Evolutionary conservation across 2,113 vertebrate genomes (phyloP), one percentile per base, ranked within the genome.

Genomic region (Colius striatus): DNA sequence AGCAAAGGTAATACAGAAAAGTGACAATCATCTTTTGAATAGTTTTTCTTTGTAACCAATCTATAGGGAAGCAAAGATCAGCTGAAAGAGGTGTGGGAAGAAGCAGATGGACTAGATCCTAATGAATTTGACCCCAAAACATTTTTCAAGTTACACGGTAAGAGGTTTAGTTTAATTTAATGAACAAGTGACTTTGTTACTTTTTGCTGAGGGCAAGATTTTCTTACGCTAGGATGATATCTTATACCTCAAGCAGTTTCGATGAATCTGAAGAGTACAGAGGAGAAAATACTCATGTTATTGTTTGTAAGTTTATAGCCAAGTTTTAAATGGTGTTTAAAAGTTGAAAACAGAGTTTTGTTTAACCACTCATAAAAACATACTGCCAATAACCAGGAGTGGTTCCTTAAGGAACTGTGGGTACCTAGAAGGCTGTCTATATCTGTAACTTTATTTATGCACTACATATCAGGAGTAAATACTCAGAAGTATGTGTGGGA

Each of bases 71-170:
- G 99, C 97, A 99, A 99, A 97, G 99, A 99, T 97, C 99, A 99
- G 89, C 97, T 99, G 82, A 99, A 99, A 95, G 99, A 99, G 96
- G 99, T 99, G 20, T 99, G 99, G 99, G 99, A 99, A 97, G 99
- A 99, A 95, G 97, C 98, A 67, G 99, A 99, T 96, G 99, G 99
- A 80, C 97, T 99, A 89, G 99, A 99, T 96, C 99, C 99, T 53
- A 98, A 99, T 71, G 99, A 99, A 91, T 99, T 99, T 97, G 98
- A 99, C 95, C 98, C 99, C 43, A 99, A 99, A 98, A 99, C 99
- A 50, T 99, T 99, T 97, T 99, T 99, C 97, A 99, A 98, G 92
- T 98, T 99, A 88, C 99, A 99, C 19, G 99, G 99, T 99, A 98
- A 98, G 93, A 73, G 29, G n/a, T 82, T 92, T 87, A 47, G 76